Percentiles rank a stretch among this genome's conserved stretches.
Evolutionary conservation across 2,888 invertebrate species (phyloP).

Genomic region (Drosophila crucigera): DNA sequence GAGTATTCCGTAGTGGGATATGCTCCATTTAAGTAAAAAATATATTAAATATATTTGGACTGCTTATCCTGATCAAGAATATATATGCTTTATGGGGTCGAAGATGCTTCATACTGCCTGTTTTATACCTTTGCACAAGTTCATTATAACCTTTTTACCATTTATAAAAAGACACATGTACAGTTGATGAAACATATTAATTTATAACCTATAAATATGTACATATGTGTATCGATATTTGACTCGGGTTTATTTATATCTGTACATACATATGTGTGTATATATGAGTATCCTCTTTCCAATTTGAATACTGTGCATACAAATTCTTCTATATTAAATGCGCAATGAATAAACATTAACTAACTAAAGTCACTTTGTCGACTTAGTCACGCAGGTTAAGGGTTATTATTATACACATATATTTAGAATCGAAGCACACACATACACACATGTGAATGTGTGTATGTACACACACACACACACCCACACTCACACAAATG

Average conservation of each 20-base stretch:
- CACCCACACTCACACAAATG: not conserved
- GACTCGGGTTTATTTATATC: not conserved
- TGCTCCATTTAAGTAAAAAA: not conserved
- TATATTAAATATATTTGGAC: not conserved
- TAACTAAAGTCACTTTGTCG: not conserved
- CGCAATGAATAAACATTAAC: not conserved
- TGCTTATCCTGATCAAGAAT: not conserved
- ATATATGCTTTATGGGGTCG: not conserved
- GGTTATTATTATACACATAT: not conserved
- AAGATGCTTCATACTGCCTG: not conserved
- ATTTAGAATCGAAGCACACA: not conserved
- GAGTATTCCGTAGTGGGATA: not conserved
- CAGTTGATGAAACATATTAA: not conserved
- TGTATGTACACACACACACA: too few relatives aligned
- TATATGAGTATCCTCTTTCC: not conserved
- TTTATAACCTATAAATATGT: not conserved
- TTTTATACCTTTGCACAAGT: not conserved
- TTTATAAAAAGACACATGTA: not conserved
- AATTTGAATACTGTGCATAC: not conserved
- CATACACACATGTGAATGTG: not conserved
- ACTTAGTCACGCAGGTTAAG: not conserved
- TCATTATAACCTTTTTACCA: not conserved
- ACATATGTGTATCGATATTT: not conserved
- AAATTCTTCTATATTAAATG: not conserved
- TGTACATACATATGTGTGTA: not conserved